Evolutionary conservation across 2,113 vertebrate species (phyloP), one percentile per base, ranked within the genome.

Genomic region (Cyprinodon variegatus): DNA sequence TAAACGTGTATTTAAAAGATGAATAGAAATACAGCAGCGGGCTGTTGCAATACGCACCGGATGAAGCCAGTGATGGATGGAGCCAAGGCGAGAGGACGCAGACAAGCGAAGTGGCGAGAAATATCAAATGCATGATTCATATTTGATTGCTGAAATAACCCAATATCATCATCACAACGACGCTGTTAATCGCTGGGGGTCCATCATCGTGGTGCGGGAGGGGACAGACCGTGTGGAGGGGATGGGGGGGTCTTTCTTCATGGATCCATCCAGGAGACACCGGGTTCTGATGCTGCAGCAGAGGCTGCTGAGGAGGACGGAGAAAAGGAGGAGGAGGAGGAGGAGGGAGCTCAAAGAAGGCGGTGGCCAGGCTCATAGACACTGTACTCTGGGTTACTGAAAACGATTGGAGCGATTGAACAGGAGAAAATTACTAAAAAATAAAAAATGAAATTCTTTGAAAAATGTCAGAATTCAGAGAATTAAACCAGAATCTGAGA

Each of bases 111-210:
- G 92, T 93, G 90, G 91, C 88, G 89, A 94, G 88, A 93, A 92
- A 92, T 91, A 92, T 94, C 93, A 94, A 87, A 94, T 88, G 85
- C 95, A 95, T 95, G 95, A 95, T 95, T 94, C 95, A 95, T 95
- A 95, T 94, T 92, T 95, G 92, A 92, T 86, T 72, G 82, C 79
- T 90, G 78, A 86, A 91, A 91, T 83, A 93, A 91, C 88, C 87
- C 83, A 72, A 79, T 89, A 89, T 94, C 89, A 93, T 91, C 92
- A 93, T 87, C 75, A 88, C 92, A 73, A 89, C 92, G 88, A 92
- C 84, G 91, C 90, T 78, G 81, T 88, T 75, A 75, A 73, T 48
- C 83, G 86, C 70, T 90, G 45, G 84, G 78, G 90, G 89, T 77
- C 91, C 94, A 94, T 94, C 94, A 94, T 95, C 76, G 84, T 84